Evolutionary conservation across 2,797 vertebrate species (phyloP).

Genomic region (Danionella dracula): DNA sequence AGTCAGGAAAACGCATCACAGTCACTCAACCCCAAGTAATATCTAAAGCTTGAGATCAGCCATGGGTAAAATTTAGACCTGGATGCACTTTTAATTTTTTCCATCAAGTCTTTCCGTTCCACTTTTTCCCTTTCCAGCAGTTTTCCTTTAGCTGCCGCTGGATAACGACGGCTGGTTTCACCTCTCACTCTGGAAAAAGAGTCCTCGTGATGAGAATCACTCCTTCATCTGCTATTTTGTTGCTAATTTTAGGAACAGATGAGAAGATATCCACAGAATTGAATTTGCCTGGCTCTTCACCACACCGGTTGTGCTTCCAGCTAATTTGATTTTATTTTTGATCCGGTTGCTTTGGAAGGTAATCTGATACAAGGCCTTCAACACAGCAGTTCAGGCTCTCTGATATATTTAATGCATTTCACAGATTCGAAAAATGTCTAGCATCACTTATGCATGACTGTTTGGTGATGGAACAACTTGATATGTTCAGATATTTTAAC

Average conservation of each 20-base stretch:
- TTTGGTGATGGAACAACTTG: too few species aligned
- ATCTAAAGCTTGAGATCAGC: slow-evolving; percentile 55
- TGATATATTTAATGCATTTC: too few species aligned
- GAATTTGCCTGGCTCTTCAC: neutral
- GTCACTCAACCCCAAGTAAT: too few species aligned
- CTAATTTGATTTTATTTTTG: neutral
- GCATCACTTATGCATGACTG: too few species aligned
- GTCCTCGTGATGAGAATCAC: slow-evolving; percentile 16
- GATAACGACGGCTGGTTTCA: slow-evolving; percentile 22
- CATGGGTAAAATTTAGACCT: slow-evolving; percentile 61
- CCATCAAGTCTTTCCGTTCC: slow-evolving; percentile 39
- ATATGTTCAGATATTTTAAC: too few species aligned
- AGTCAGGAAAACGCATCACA: too few species aligned
- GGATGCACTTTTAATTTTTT: slow-evolving; percentile 42
- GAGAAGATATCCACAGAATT: neutral
- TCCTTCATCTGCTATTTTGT: neutral
- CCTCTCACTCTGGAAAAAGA: too few species aligned
- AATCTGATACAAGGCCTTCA: neutral
- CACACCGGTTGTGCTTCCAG: neutral
- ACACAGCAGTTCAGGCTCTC: neutral
- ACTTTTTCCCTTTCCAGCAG: slow-evolving; percentile 50
- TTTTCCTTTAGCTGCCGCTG: slow-evolving; percentile 53
- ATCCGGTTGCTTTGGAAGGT: neutral
- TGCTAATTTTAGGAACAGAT: slow-evolving; percentile 8
- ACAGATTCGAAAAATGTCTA: too few species aligned